phyloP scores from a whole-genome alignment of 2,888 invertebrate genomes.

The Timema cristinae region DNA sequence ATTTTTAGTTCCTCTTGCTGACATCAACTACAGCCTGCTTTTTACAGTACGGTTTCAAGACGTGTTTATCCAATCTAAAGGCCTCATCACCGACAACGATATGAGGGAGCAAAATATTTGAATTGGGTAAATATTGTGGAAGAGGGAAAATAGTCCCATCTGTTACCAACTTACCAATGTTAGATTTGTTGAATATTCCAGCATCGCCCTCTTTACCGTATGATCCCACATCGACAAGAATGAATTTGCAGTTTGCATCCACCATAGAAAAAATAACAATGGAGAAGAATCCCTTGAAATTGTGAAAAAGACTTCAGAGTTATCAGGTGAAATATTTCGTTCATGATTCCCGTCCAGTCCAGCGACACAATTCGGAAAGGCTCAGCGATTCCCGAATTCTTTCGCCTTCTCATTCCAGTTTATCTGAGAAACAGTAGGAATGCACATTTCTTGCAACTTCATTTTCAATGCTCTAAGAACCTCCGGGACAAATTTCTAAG shows the following conservation, averaged over 20 bases:
- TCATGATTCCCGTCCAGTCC: conserved; percentile 23
- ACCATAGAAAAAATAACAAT: conserved; percentile 20
- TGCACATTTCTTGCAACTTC: not conserved
- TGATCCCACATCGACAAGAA: conserved; percentile 18
- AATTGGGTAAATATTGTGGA: conserved; percentile 15
- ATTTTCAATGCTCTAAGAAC: conserved; percentile 13
- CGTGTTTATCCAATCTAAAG: too few relatives aligned
- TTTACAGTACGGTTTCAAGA: too few relatives aligned
- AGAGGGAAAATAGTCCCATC: conserved; percentile 14
- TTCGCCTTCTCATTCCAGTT: conserved; percentile 18
- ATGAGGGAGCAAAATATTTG: conserved; percentile 1
- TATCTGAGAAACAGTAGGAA: conserved; percentile 1
- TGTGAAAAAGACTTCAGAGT: conserved; percentile 14
- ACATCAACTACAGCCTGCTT: too few relatives aligned
- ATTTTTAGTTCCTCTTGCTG: too few relatives aligned
- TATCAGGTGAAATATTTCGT: not conserved
- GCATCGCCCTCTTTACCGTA: conserved; percentile 18
- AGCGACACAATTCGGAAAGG: conserved; percentile 20
- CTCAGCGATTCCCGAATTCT: conserved; percentile 15
- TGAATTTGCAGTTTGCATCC: conserved; percentile 17
- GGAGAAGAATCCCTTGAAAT: conserved; percentile 19
- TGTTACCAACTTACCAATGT: conserved; percentile 4
- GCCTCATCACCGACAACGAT: too few relatives aligned
- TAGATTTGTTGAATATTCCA: conserved; percentile 13
- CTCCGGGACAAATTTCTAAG: conserved; percentile 5